Evolutionary conservation across 2,113 vertebrate species (phyloP).

Genomic region (Tychaedon coryphoeus): DNA sequence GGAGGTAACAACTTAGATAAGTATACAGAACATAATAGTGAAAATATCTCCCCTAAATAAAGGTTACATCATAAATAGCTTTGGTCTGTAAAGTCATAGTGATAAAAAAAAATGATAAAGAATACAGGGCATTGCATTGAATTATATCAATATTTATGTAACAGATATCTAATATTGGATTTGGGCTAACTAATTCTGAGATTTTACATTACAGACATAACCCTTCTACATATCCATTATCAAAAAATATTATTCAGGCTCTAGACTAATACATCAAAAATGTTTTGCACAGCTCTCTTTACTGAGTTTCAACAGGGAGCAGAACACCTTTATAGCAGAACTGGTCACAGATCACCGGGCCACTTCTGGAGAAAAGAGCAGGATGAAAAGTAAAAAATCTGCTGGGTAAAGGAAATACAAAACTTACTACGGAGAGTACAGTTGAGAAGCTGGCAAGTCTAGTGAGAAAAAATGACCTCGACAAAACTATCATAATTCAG

Average conservation of each 20-base stretch:
- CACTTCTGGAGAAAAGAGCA: background rate
- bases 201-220: background rate
- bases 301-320: background rate
- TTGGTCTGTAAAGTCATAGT: background rate
- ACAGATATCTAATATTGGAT: background rate
- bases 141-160: background rate
- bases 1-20: background rate
- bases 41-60: background rate
- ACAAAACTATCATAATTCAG: background rate
- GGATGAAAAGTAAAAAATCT: background rate
- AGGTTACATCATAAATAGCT: background rate
- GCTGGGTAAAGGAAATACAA: background rate
- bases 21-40: background rate
- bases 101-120: background rate
- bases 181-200: background rate
- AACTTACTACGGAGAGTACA: background rate
- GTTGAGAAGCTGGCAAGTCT: background rate
- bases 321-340: background rate
- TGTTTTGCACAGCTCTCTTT: background rate
- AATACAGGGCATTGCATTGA: background rate
- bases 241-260: background rate
- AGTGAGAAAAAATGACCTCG: background rate
- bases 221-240: background rate
- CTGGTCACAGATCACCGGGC: background rate
- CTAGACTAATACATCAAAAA: background rate